phyloP scores from a whole-genome alignment of 2,797 vertebrate genomes.

The Apodemus agrarius region DNA sequence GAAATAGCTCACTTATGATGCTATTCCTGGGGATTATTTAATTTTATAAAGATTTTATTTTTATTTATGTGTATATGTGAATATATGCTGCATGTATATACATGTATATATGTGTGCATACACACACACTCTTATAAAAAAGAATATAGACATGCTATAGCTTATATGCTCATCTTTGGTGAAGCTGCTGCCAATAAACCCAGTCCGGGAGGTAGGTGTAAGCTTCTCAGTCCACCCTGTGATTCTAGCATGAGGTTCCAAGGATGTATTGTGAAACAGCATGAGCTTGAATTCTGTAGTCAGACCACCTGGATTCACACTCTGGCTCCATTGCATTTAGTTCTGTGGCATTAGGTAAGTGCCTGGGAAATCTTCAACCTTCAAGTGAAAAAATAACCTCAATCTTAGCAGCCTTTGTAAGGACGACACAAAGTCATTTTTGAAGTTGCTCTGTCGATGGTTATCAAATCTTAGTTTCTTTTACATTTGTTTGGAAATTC shows the following conservation, averaged over 20 bases:
- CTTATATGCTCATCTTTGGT: background rate
- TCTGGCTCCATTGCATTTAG: background rate
- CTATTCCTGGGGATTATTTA: conserved; percentile 12
- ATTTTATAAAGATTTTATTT: background rate
- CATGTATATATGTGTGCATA: too few species aligned
- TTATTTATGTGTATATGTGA: background rate
- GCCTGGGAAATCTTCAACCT: background rate
- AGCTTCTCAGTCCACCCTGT: background rate
- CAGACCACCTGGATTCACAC: background rate
- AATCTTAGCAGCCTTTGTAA: background rate
- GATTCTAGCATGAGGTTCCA: background rate
- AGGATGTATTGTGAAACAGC: background rate
- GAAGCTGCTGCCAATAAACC: background rate
- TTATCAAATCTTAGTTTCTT: conserved; percentile 22
- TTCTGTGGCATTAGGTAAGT: background rate
- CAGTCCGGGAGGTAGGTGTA: background rate
- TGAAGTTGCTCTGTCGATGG: background rate
- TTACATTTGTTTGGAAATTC: conserved; percentile 42
- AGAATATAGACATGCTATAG: background rate
- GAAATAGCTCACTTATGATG: background rate
- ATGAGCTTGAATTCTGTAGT: background rate
- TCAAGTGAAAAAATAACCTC: background rate
- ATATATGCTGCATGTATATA: too few species aligned
- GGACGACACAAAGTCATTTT: background rate
- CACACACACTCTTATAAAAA: background rate